Conservation (phyloP, 2,888 invertebrate genomes). For the Drosophila mettleri region DNA sequence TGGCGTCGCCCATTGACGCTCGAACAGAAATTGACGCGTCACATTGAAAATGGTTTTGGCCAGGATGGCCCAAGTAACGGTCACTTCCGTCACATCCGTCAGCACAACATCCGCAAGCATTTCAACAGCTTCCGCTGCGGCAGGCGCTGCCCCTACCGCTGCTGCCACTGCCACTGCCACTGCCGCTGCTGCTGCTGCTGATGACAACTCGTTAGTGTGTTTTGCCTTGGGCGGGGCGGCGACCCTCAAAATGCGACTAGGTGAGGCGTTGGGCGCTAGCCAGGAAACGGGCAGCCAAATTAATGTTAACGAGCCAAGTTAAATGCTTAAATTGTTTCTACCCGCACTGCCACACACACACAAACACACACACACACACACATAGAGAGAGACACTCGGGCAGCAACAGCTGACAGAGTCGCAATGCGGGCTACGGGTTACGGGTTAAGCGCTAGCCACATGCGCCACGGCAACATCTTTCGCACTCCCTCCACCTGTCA, state of each 20-base stretch:
- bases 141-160: conserved; percentile 23
- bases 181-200: conserved; percentile 30
- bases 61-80: conserved; percentile 27
- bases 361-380: neutral
- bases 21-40: conserved; percentile 23
- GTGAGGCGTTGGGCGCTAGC: conserved; percentile 24
- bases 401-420: conserved; percentile 29
- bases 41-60: conserved; percentile 6
- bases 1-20: conserved; percentile 27
- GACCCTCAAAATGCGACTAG: conserved; percentile 19
- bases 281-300: conserved; percentile 62
- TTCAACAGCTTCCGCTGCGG: conserved; percentile 58
- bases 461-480: conserved; percentile 18
- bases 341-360: conserved; percentile 38
- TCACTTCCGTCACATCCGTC: conserved; percentile 64
- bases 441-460: conserved; percentile 40
- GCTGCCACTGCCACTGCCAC: conserved; percentile 7
- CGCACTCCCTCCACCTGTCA: conserved; percentile 36
- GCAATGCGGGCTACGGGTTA: conserved; percentile 38
- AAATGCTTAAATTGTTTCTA: conserved; percentile 67
- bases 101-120: conserved; percentile 62
- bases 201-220: conserved; percentile 61
- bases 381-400: too few relatives aligned
- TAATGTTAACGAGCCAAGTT: conserved; percentile 70
- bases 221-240: conserved; percentile 40